phyloP scores from a whole-genome alignment of 2,797 vertebrate species.

The Naso thynnoides region DNA sequence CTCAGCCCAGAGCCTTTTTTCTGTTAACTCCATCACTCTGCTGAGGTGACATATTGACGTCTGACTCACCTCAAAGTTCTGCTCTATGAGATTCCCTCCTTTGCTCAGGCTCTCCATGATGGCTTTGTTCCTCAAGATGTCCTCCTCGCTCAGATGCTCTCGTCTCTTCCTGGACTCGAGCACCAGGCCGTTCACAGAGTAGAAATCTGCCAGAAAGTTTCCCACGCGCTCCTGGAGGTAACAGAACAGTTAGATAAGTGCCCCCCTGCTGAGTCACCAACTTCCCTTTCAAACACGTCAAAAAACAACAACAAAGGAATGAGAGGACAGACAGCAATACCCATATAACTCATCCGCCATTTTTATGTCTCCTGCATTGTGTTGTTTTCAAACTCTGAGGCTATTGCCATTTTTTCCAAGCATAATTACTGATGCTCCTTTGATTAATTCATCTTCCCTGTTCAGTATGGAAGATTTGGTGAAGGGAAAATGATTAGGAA shows the following conservation, averaged over 20 bases:
- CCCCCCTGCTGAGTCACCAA: slow-evolving; percentile 29
- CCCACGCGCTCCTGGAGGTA: slow-evolving; percentile 93
- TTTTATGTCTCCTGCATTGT: slow-evolving; percentile 14
- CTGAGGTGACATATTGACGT: neutral
- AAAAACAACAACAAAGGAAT: slow-evolving; percentile 11
- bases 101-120: slow-evolving; percentile 99
- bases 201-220: slow-evolving; percentile 98
- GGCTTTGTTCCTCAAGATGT: slow-evolving; percentile 98
- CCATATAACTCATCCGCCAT: slow-evolving; percentile 13
- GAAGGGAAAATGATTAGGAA: slow-evolving; percentile 33
- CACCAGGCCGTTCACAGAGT: slow-evolving; percentile 95
- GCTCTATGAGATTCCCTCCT: slow-evolving; percentile 96
- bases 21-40: neutral
- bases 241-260: slow-evolving; percentile 27
- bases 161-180: slow-evolving; percentile 97
- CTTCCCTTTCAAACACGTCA: slow-evolving; percentile 45
- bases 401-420: slow-evolving; percentile 23
- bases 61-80: slow-evolving; percentile 93
- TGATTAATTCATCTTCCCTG: slow-evolving; percentile 37
- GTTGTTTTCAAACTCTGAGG: slow-evolving; percentile 37
- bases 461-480: neutral
- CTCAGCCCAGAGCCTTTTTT: neutral
- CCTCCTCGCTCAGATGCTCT: slow-evolving; percentile 98
- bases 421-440: slow-evolving; percentile 18
- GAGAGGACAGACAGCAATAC: slow-evolving; percentile 20